phyloP scores from a whole-genome alignment of 2,797 vertebrate species.

The Cuniculus paca region DNA sequence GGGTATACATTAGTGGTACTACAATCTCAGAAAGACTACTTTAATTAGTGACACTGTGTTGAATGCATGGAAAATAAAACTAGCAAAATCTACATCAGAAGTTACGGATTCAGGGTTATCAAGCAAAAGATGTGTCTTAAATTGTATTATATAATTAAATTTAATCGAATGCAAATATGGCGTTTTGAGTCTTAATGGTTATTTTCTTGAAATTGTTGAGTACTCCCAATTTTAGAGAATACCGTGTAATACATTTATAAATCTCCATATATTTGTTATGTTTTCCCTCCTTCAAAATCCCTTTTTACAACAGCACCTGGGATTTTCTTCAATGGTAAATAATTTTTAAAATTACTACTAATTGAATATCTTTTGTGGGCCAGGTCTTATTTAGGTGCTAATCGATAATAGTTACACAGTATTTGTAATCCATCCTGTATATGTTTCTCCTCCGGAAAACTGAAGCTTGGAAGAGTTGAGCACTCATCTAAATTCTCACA shows the following conservation, averaged over 20 bases:
- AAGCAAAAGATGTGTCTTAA: background rate
- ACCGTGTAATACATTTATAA: background rate
- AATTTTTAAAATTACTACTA: background rate
- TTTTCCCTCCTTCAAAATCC: background rate
- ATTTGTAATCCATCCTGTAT: background rate
- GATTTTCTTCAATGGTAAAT: constrained; percentile 51
- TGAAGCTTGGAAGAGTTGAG: background rate
- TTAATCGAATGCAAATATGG: background rate
- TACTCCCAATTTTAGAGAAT: constrained; percentile 25
- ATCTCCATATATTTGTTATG: background rate
- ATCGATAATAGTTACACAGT: background rate
- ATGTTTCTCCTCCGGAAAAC: background rate
- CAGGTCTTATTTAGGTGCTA: background rate
- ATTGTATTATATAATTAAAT: background rate
- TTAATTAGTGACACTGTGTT: background rate
- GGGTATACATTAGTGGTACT: background rate
- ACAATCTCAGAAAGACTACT: constrained; percentile 40
- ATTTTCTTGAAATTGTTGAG: constrained; percentile 53
- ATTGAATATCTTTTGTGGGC: background rate
- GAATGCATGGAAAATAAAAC: constrained; percentile 41
- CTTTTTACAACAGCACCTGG: constrained; percentile 1
- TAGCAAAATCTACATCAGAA: background rate
- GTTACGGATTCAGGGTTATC: background rate
- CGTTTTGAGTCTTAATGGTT: constrained; percentile 1
- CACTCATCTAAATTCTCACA: constrained; percentile 17